These are phyloP conservation scores for Microplitis demolitor DNA, from an alignment of 1,140 invertebrate genomes.

Conservation along the genomic window DNA sequence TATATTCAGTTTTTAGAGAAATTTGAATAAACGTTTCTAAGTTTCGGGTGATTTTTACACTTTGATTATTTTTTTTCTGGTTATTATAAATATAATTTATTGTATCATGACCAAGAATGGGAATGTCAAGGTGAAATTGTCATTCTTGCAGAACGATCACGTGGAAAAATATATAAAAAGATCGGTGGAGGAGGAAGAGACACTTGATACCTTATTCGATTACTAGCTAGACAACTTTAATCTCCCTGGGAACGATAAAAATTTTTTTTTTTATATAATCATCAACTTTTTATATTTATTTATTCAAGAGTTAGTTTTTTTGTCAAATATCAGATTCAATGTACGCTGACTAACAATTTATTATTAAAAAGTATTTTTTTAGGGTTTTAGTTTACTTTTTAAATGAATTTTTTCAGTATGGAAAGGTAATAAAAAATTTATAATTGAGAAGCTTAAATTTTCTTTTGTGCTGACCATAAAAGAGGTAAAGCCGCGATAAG, in stretches of 20 bases:
- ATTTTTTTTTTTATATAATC: not conserved
- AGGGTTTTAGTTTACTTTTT: no score
- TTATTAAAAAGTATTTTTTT: not conserved
- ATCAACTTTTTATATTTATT: not conserved
- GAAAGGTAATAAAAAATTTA: no score
- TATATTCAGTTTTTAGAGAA: no score
- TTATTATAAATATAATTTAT: not conserved
- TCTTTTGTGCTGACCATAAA: no score
- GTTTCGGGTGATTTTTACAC: no score
- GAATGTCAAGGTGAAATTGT: constrained; percentile 43
- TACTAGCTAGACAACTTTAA: constrained; percentile 16
- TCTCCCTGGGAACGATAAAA: constrained; percentile 3
- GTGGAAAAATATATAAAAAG: constrained; percentile 18
- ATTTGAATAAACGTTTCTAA: no score
- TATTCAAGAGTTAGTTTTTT: not conserved
- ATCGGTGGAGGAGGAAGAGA: not conserved
- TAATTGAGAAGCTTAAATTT: no score
- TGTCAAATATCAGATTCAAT: no score
- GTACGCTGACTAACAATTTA: no score
- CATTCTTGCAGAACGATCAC: constrained; percentile 36
- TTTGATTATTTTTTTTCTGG: no score
- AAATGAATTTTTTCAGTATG: no score
- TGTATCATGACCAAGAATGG: constrained; percentile 18
- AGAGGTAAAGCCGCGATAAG: no score
- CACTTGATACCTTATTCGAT: constrained; percentile 14